Evolutionary conservation across 2,888 invertebrate genomes (phyloP).

Genomic region (Tinea pellionella): DNA sequence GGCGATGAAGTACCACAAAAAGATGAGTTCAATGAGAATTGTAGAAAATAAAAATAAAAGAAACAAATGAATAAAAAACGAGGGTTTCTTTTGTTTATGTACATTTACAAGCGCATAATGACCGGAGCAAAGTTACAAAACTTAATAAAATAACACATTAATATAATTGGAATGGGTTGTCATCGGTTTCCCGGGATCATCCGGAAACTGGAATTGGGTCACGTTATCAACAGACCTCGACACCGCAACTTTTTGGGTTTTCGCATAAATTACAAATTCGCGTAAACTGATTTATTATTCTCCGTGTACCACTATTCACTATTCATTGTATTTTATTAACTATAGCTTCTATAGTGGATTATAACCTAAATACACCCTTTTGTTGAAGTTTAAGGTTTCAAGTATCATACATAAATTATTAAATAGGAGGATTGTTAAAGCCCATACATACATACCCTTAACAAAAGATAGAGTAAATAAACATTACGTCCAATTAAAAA

Average conservation of each 20-base stretch:
- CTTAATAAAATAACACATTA: background rate
- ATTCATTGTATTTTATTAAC: conserved; percentile 5
- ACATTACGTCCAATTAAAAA: too few relatives aligned
- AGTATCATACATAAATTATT: background rate
- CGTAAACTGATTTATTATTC: conserved; percentile 17
- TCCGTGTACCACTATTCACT: background rate
- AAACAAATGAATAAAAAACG: too few relatives aligned
- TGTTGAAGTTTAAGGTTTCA: background rate
- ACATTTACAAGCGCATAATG: background rate
- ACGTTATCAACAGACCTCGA: conserved; percentile 11
- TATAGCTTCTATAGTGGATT: background rate
- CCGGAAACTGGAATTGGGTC: conserved; percentile 22
- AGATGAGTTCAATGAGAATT: too few relatives aligned
- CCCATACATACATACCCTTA: too few relatives aligned
- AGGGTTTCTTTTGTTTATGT: too few relatives aligned
- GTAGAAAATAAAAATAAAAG: too few relatives aligned
- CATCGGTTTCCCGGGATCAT: conserved; percentile 3
- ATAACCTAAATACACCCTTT: background rate
- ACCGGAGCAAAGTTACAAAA: background rate
- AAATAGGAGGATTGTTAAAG: too few relatives aligned
- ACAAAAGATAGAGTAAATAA: too few relatives aligned
- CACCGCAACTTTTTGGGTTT: conserved; percentile 20
- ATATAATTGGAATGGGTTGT: background rate
- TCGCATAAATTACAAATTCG: conserved; percentile 25
- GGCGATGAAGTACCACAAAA: too few relatives aligned